Evolutionary conservation across 2,888 invertebrate genomes (phyloP).

Genomic region (Drosophila fulvimacula): DNA sequence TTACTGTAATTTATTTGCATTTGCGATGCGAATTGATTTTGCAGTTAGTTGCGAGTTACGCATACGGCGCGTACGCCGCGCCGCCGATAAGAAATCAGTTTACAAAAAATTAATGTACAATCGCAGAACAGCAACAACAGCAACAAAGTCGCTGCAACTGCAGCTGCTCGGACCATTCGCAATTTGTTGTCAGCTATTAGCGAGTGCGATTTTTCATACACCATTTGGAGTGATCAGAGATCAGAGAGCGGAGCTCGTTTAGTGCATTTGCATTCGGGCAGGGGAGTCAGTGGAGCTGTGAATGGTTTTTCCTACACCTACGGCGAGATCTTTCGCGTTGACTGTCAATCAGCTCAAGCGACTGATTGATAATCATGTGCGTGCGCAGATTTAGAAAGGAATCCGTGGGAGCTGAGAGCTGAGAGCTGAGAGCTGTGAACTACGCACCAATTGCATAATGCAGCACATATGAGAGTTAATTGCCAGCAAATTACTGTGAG

Average conservation of each 20-base stretch:
- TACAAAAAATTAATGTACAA: constrained; percentile 66
- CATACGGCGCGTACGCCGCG: constrained; percentile 60
- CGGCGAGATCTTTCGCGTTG: constrained; percentile 36
- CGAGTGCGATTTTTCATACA: constrained; percentile 64
- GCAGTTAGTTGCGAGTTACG: constrained; percentile 64
- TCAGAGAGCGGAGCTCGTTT: constrained; percentile 24
- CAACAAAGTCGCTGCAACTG: constrained; percentile 27
- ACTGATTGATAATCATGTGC: constrained; percentile 76
- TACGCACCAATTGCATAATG: constrained; percentile 39
- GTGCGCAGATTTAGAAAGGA: constrained; percentile 73
- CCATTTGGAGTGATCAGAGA: constrained; percentile 49
- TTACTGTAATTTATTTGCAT: constrained; percentile 63
- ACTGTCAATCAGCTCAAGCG: constrained; percentile 65
- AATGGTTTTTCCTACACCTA: constrained; percentile 73
- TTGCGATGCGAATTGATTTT: constrained; percentile 64
- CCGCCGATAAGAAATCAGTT: constrained; percentile 73
- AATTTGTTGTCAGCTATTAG: constrained; percentile 79
- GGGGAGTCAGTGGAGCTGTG: constrained; percentile 3
- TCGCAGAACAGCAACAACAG: constrained; percentile 10
- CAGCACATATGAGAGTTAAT: constrained; percentile 28
- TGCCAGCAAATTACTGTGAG: constrained; percentile 48
- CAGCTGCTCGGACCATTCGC: constrained; percentile 48
- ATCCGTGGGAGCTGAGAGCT: constrained; percentile 37
- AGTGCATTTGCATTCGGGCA: constrained; percentile 38
- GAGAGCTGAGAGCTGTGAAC: constrained; percentile 11